Evolutionary conservation across 2,797 vertebrate genomes (phyloP).

Genomic region (Rhinoraja longicauda): DNA sequence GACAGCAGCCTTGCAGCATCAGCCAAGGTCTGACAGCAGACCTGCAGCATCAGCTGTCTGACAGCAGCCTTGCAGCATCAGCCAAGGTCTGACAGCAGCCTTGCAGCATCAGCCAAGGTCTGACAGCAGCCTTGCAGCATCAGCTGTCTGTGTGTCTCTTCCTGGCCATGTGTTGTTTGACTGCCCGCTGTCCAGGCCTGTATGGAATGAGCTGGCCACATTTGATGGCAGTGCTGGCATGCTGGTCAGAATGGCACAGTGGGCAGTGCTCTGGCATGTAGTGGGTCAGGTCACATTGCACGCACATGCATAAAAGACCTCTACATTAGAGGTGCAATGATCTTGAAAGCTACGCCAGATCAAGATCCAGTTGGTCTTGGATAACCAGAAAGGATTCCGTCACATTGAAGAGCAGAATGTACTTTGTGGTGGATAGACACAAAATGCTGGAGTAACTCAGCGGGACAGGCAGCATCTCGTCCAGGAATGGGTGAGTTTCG

Average conservation of each 20-base stretch:
- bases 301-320: too few species aligned
- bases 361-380: background rate
- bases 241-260: background rate
- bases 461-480: too few species aligned
- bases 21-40: background rate
- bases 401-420: background rate
- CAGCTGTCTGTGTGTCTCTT: background rate
- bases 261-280: too few species aligned
- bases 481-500: too few species aligned
- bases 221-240: background rate
- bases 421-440: too few species aligned
- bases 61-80: background rate
- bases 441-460: too few species aligned
- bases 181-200: background rate
- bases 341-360: background rate
- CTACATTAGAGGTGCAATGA: background rate
- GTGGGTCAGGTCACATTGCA: background rate
- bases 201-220: background rate
- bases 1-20: background rate
- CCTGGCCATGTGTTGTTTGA: background rate
- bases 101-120: too few species aligned
- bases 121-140: background rate
- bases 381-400: background rate
- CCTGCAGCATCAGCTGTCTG: background rate
- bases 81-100: too few species aligned